These are phyloP conservation scores for Calliphora vicina DNA, from an alignment of 1,140 invertebrate genomes.

Conservation along the genomic window DNA sequence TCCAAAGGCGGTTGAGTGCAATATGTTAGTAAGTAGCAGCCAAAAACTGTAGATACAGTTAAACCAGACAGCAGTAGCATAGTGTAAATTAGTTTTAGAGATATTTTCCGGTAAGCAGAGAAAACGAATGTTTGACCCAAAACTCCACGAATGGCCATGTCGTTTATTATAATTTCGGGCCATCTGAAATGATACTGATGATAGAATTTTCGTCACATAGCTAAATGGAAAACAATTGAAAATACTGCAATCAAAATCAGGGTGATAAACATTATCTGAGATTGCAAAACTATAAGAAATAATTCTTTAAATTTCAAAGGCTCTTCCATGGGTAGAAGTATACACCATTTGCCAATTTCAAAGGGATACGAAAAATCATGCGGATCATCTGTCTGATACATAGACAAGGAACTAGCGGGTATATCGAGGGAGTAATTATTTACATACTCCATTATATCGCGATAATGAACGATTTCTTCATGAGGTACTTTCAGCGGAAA, in stretches of 20 bases:
- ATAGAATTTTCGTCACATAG: too few species aligned
- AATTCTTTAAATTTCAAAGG: not conserved
- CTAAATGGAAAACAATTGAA: not conserved
- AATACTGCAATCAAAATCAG: not conserved
- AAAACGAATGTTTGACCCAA: not conserved
- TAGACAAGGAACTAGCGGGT: not conserved
- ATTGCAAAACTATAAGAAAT: not conserved
- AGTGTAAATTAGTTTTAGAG: not conserved
- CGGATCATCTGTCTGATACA: not conserved
- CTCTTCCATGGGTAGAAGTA: not conserved
- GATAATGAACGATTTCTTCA: not conserved
- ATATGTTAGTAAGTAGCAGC: not conserved
- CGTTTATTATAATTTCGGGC: not conserved
- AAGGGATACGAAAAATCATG: slow-evolving; percentile 4
- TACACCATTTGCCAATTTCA: not conserved
- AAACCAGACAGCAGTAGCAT: not conserved
- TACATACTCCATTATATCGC: not conserved
- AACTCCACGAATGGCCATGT: not conserved
- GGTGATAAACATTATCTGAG: not conserved
- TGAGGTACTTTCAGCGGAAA: not conserved
- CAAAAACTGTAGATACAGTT: not conserved
- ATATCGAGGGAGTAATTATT: not conserved
- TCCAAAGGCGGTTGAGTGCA: not conserved
- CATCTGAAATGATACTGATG: not conserved
- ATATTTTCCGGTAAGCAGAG: not conserved